Conservation (phyloP, 53 echinoderm and acorn worm species). For the Holothuria leucospilota region DNA sequence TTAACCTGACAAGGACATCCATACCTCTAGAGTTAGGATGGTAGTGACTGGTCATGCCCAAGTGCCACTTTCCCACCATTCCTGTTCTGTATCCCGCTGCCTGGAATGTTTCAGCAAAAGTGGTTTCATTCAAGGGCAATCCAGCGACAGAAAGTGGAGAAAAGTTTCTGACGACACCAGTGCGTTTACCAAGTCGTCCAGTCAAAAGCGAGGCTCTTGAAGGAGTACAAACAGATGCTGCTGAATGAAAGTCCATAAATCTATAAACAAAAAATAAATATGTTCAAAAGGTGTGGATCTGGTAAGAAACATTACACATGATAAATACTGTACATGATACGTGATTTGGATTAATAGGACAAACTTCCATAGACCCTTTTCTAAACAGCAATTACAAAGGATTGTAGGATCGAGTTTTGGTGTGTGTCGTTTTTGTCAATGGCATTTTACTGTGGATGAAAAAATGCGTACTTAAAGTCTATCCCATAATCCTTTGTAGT, state of each 20-base stretch:
- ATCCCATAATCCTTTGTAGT: too few species aligned
- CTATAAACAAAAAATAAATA: conserved; percentile 29
- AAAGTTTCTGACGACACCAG: conserved; percentile 64
- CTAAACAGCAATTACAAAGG: too few species aligned
- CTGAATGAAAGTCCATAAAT: conserved; percentile 78
- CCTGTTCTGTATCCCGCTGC: conserved; percentile 75
- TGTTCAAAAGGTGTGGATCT: neutral
- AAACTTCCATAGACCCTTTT: too few species aligned
- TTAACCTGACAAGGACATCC: neutral
- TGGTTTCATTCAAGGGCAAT: conserved; percentile 73
- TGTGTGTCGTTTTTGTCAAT: too few species aligned
- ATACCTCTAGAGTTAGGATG: conserved; percentile 67
- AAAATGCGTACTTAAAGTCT: too few species aligned
- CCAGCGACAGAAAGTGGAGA: conserved; percentile 48
- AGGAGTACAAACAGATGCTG: conserved; percentile 76
- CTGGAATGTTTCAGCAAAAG: conserved; percentile 76
- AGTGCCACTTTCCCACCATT: conserved; percentile 83
- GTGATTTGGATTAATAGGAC: neutral
- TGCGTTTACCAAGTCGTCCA: conserved; percentile 67
- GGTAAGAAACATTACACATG: too few species aligned
- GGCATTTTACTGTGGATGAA: too few species aligned
- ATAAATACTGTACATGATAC: neutral
- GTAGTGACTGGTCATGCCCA: conserved; percentile 54
- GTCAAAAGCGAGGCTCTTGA: conserved; percentile 77
- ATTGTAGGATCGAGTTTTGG: too few species aligned